phyloP scores from a whole-genome alignment of 2,113 vertebrate genomes.

The Notothenia coriiceps region DNA sequence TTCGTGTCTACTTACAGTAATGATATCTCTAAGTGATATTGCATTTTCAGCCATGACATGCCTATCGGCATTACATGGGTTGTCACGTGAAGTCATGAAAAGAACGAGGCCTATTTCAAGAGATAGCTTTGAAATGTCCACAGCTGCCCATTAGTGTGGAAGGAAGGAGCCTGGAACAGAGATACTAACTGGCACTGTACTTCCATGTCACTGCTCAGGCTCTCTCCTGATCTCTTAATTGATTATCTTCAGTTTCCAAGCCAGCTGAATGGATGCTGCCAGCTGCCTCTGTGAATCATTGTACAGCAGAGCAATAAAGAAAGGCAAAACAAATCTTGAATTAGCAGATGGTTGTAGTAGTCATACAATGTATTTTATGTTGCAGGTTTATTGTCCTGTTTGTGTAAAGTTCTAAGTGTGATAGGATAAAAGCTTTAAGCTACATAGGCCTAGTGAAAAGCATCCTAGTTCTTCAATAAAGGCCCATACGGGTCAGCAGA shows the following conservation, averaged over 20 bases:
- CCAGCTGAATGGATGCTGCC: conserved; percentile 29
- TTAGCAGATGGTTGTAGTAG: not conserved
- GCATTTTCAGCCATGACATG: conserved; percentile 5
- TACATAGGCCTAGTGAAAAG: not conserved
- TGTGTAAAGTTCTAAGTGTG: conserved; percentile 6
- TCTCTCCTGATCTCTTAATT: conserved; percentile 45
- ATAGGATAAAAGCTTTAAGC: not conserved
- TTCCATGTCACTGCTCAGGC: conserved; percentile 67
- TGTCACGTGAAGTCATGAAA: conserved; percentile 69
- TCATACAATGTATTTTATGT: not conserved
- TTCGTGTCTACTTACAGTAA: not conserved
- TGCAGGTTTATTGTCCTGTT: not conserved
- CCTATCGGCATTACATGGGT: conserved; percentile 41
- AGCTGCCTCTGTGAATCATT: conserved; percentile 32
- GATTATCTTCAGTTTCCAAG: conserved; percentile 43
- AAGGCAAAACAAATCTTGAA: not conserved
- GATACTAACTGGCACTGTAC: conserved; percentile 49
- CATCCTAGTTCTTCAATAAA: too few relatives aligned
- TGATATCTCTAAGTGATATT: not conserved
- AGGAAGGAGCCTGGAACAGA: conserved; percentile 15
- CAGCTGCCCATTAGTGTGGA: conserved; percentile 63
- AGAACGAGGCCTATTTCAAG: conserved; percentile 59
- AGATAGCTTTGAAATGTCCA: conserved; percentile 44
- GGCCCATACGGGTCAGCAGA: not conserved
- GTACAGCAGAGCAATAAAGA: conserved; percentile 4